phyloP scores from a whole-genome alignment of 1,140 invertebrate genomes.

The Cotesia vestalis region DNA sequence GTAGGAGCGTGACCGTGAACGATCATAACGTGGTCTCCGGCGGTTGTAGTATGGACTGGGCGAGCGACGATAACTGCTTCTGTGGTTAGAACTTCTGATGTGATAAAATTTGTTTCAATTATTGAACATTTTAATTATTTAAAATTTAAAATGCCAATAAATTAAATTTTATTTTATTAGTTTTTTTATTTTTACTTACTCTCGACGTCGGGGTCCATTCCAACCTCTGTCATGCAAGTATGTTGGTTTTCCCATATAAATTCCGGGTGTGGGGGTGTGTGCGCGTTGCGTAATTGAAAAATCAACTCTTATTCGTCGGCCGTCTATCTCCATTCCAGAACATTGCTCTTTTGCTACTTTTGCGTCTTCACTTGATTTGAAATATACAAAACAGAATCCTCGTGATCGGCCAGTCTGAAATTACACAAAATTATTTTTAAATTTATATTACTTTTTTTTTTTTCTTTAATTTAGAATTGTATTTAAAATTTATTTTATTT shows the following conservation, averaged over 20 bases:
- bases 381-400: constrained; percentile 98
- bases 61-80: constrained; percentile 67
- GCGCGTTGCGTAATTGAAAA: constrained; percentile 97
- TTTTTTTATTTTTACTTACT: constrained; percentile 62
- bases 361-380: constrained; percentile 87
- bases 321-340: constrained; percentile 93
- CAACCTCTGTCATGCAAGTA: constrained; percentile 56
- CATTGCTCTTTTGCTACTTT: constrained; percentile 93
- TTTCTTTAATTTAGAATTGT: not conserved
- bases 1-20: constrained; percentile 83
- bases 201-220: constrained; percentile 59
- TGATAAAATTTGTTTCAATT: constrained; percentile 6
- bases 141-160: not conserved
- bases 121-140: not conserved
- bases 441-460: constrained; percentile 15
- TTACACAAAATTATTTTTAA: constrained; percentile 12
- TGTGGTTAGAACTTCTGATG: constrained; percentile 50
- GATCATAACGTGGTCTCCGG: constrained; percentile 73
- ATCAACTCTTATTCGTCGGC: constrained; percentile 91
- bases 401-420: constrained; percentile 87
- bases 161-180: constrained; percentile 17
- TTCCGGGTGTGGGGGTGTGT: constrained; percentile 96
- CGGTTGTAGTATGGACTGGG: constrained; percentile 72
- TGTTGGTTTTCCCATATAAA: constrained; percentile 96
- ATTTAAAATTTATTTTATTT: too few relatives aligned